Evolutionary conservation across 2,113 vertebrate genomes (phyloP), one percentile per base, ranked within the genome.

Genomic region (Phyllopteryx taeniolatus): DNA sequence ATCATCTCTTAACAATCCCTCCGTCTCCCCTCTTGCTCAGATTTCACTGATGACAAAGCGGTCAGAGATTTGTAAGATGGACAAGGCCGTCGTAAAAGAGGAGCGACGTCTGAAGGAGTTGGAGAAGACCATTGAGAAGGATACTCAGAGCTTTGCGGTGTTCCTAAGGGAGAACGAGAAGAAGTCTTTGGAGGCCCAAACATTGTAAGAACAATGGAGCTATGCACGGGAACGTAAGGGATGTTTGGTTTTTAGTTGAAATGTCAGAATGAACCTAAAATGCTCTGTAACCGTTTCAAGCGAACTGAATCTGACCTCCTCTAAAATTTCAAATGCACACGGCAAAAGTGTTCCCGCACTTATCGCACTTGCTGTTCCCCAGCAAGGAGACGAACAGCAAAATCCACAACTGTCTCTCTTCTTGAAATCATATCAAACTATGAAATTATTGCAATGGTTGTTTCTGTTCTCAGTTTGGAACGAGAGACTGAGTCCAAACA

Each of bases 101-200:
- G 94, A 97, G 81, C 83, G 39, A 5, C 88, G 89, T 68, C 81
- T 98, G 87, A 75, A 89, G 68, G 75, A 64, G 68, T 94, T 96
- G 0, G 93, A 95, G 78, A 79, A 78, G 68, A 47, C 74, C 60
- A 90, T 97, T 62, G 91, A 96, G 77, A 90, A 90, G 44, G 93
- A 96, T 0, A 85, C 91, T 2, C 35, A 86, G 8, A 61, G 79
- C 66, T 96, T 97, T 35, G 94, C 96, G 0, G 91, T 93, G 72
- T 95, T 95, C 80, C 91, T 97, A 71, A 93, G 93, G 64, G 94
- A 97, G 69, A 95, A 94, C 0, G 92, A 96, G 51, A 92, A 88
- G 79, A 95, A 87, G 54, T 93, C 90, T 0, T 72, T 93, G 67
- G 94, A 96, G 85, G 95, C 95, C 56, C 81, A 95, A 75, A 91